A percentile compares a stretch with the other conserved stretches of the same genome.
These are phyloP conservation scores for Escarpia spicata DNA, from an alignment of 2,888 invertebrate genomes.

Conservation along the genomic window DNA sequence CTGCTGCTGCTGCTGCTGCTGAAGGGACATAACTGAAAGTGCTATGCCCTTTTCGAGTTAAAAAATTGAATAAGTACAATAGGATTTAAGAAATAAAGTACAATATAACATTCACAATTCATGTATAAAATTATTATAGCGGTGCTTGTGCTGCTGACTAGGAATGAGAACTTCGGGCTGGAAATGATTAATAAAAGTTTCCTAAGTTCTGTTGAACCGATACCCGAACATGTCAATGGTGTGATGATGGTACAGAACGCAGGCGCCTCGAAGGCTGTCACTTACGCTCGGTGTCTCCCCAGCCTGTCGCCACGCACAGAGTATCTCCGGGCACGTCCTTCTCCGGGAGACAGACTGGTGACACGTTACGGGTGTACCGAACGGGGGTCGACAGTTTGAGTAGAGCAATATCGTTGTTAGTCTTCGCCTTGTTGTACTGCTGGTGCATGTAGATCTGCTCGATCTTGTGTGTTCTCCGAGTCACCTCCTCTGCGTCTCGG, in stretches of 20 bases:
- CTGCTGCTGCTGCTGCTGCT: no score
- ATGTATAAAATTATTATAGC: no score
- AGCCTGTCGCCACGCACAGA: background rate
- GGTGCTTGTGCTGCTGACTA: no score
- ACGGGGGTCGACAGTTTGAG: background rate
- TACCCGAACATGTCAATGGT: background rate
- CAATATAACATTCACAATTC: no score
- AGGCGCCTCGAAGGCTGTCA: background rate
- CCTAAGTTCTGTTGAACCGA: background rate
- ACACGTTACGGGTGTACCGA: background rate
- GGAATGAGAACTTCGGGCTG: no score
- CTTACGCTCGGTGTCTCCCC: background rate
- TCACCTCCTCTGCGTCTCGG: background rate
- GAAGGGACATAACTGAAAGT: no score
- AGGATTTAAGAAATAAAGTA: no score
- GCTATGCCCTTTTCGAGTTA: no score
- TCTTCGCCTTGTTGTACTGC: conserved; percentile 27
- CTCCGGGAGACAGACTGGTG: background rate
- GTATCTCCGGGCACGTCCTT: background rate
- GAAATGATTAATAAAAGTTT: no score
- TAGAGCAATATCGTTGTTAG: background rate
- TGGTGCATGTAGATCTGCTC: background rate
- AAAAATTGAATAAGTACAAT: no score
- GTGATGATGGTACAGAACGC: background rate
- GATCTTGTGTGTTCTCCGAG: background rate